Evolutionary conservation across 1,140 invertebrate species (phyloP).

Genomic region (Stegodyphus dumicola): DNA sequence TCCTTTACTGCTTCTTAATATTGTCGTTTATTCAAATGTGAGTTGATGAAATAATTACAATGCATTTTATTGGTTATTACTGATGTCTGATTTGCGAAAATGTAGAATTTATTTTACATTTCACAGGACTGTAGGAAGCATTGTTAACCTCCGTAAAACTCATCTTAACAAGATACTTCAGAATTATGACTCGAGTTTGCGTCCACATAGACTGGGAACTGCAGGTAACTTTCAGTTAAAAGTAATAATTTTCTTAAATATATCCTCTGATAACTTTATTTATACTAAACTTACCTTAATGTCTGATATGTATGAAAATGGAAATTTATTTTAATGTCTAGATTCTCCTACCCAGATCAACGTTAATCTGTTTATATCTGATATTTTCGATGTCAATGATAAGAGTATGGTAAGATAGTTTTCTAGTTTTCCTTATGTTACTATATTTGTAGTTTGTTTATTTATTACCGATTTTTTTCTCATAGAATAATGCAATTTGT

Average conservation of each 20-base stretch:
- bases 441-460: no score
- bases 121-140: constrained; percentile 11
- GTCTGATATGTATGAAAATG: neutral
- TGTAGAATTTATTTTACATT: no score
- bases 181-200: constrained; percentile 16
- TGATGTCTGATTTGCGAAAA: no score
- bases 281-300: neutral
- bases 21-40: no score
- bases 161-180: constrained; percentile 36
- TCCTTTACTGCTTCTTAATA: no score
- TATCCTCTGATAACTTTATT: neutral
- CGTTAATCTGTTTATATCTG: constrained; percentile 33
- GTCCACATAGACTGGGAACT: constrained; percentile 28
- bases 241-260: neutral
- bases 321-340: neutral
- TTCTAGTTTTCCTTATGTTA: neutral
- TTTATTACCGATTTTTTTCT: no score
- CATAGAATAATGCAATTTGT: no score
- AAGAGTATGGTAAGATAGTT: constrained; percentile 25
- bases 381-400: constrained; percentile 39
- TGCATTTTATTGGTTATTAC: no score
- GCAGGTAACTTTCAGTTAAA: constrained; percentile 21
- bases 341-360: constrained; percentile 42
- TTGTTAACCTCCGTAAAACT: constrained; percentile 26
- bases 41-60: no score